Evolutionary conservation across 2,797 vertebrate species (phyloP).

Genomic region (Spondyliosoma cantharus): DNA sequence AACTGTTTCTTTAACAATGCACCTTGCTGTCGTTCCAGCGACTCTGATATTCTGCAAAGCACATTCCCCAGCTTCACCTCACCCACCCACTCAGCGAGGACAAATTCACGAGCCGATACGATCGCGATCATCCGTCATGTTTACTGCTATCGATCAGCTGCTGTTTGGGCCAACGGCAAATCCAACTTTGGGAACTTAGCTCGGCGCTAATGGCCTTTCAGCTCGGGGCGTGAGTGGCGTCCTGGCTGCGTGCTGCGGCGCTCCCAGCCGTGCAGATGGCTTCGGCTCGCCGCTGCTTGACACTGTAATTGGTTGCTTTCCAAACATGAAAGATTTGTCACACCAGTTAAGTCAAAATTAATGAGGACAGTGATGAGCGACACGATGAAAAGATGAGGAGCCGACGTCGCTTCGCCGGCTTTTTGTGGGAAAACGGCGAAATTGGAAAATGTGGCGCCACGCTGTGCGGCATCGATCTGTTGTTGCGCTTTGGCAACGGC

Average conservation of each 20-base stretch:
- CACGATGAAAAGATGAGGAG: conserved; percentile 14
- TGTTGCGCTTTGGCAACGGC: conserved; percentile 60
- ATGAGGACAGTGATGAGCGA: conserved; percentile 19
- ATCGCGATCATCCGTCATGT: conserved; percentile 7
- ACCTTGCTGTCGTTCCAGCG: background rate
- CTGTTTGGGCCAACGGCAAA: conserved; percentile 19
- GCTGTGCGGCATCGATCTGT: conserved; percentile 61
- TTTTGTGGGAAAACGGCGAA: background rate
- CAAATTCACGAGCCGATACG: background rate
- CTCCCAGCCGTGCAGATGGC: conserved; percentile 61
- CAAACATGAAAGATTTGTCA: conserved; percentile 52
- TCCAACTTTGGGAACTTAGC: conserved; percentile 66
- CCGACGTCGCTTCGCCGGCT: background rate
- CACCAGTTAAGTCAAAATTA: conserved; percentile 24
- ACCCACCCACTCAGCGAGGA: background rate
- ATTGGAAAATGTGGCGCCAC: conserved; percentile 31
- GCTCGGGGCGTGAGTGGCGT: conserved; percentile 67
- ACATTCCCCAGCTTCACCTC: background rate
- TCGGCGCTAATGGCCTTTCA: conserved; percentile 69
- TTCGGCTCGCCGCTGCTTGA: conserved; percentile 28
- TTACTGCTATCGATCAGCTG: conserved; percentile 34
- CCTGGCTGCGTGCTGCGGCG: conserved; percentile 65
- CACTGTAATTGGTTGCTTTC: conserved; percentile 49
- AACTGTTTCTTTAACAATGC: background rate
- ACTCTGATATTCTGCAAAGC: background rate